phyloP scores from a whole-genome alignment of 64 coral and sea anemone genomes.

The Porites australiensis region DNA sequence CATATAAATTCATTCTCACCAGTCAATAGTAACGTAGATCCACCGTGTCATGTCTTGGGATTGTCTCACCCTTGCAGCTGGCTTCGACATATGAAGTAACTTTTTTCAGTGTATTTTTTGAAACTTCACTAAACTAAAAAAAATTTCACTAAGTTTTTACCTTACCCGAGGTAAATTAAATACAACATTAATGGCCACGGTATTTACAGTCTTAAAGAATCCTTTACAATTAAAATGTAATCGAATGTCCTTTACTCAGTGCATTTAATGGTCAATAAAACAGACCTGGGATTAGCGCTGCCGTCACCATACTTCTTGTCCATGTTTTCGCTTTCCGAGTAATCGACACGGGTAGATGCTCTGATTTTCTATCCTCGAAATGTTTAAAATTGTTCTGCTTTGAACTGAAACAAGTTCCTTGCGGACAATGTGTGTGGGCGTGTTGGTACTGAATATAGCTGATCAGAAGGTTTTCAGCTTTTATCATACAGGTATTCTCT shows the following conservation, averaged over 20 bases:
- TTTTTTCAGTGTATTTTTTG: no score
- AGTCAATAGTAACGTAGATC: no score
- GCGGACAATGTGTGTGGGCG: no score
- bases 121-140: no score
- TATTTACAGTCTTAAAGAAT: conserved; percentile 2
- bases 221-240: conserved; percentile 13
- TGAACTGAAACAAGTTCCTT: neutral
- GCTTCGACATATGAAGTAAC: no score
- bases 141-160: neutral
- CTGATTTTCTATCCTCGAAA: neutral
- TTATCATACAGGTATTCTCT: neutral
- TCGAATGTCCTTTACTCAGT: neutral
- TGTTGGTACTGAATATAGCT: no score
- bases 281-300: neutral
- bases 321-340: neutral
- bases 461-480: no score
- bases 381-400: neutral
- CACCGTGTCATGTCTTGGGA: no score
- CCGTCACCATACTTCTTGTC: neutral
- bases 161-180: conserved; percentile 40
- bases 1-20: no score
- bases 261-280: neutral
- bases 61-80: no score
- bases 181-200: neutral
- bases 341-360: neutral